A percentile compares a stretch with the other conserved stretches of the same genome.
Evolutionary conservation across 2,113 vertebrate genomes (phyloP).

Genomic region (Coptodon rendalli): DNA sequence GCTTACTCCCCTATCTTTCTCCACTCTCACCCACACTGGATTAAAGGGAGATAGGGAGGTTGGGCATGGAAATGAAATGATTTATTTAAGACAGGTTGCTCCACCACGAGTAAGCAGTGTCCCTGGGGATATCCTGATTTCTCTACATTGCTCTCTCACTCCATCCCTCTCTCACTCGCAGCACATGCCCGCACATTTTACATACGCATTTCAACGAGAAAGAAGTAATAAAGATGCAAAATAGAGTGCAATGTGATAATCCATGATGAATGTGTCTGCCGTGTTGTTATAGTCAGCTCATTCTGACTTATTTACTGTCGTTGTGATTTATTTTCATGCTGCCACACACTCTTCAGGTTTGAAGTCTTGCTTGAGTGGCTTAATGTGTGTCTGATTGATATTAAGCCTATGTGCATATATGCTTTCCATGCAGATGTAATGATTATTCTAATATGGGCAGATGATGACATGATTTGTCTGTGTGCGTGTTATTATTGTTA

Average conservation of each 20-base stretch:
- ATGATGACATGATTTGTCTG: background rate
- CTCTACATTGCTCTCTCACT: background rate
- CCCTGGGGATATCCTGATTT: slow-evolving; percentile 55
- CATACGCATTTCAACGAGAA: slow-evolving; percentile 19
- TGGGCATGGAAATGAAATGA: slow-evolving; percentile 65
- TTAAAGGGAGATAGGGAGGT: slow-evolving; percentile 62
- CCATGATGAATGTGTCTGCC: slow-evolving; percentile 35
- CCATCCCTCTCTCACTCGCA: background rate
- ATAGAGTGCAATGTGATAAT: background rate
- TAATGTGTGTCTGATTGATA: slow-evolving; percentile 18
- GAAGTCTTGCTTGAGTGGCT: background rate
- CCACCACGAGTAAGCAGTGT: slow-evolving; percentile 48
- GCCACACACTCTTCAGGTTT: background rate
- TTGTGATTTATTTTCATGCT: slow-evolving; percentile 7
- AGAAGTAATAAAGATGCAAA: slow-evolving; percentile 18
- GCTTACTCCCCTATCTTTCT: slow-evolving; percentile 61
- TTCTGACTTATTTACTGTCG: slow-evolving; percentile 33
- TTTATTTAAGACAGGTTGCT: slow-evolving; percentile 70
- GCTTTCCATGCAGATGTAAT: background rate
- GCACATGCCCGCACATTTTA: slow-evolving; percentile 10
- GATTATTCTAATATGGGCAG: background rate
- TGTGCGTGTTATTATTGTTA: background rate
- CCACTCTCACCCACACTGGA: slow-evolving; percentile 64
- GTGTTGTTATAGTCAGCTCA: slow-evolving; percentile 30
- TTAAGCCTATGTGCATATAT: background rate